Evolutionary conservation across 2,888 invertebrate species (phyloP), one percentile per base, ranked within the genome.

Genomic region (Dynastes tityus): DNA sequence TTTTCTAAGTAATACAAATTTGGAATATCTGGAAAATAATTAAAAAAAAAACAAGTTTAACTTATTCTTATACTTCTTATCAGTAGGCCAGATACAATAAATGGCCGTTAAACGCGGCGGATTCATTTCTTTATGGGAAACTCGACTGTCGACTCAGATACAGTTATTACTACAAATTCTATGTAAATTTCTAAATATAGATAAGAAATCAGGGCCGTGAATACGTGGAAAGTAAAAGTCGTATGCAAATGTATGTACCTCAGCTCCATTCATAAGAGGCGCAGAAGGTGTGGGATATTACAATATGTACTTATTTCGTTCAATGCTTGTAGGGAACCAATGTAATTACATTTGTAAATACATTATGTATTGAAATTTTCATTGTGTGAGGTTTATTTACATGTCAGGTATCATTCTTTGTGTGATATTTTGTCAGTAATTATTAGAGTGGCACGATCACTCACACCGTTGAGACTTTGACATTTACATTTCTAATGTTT

Each of bases 301-400:
- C 73, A 73, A 73, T 73, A 58, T 73, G 61, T 73, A 73, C 73
- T 40, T 73, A 73, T 73, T 73, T 58, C 58, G 55, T 73, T 73
- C 16, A 58, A 9, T 40, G 37, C 22, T 40, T n/a, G 55, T 37
- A 73, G 27, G 73, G 40, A 29, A 73, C 73, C 22, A 40, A 40
- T 73, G 73, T 73, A 76, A 76, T 76, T 65, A 65, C 76, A 67
- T 67, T 67, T 53, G 76, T 65, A 76, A 76, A 65, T 76, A 76
- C 65, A 76, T 76, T 76, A 65, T 32, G 65, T 76, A 76, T 76
- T 76, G 65, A 67, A 76, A 76, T 76, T 76, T 76, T 76, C 67
- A 76, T 76, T 76, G 76, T 76, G 37, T 53, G 76, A 13, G 11
- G 65, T 76, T 76, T 67, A 76, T 76, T 76, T 76, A 67, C 76